Conservation (phyloP, 2,888 invertebrate species). For the Odontocolon sp. region DNA sequence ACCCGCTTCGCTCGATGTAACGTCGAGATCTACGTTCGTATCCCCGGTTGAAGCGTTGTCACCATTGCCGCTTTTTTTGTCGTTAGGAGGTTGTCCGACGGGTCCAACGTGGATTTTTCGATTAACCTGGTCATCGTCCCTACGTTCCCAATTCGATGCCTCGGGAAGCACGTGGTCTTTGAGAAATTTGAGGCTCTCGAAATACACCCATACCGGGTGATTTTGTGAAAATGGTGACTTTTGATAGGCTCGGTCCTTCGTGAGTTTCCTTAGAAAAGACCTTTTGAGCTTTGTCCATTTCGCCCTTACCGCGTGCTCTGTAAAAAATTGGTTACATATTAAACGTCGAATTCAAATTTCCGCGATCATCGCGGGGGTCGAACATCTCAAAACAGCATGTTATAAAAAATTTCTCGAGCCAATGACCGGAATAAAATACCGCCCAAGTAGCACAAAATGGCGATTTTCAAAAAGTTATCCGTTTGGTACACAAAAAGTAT, state of each 20-base stretch:
- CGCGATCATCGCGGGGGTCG: too few relatives aligned
- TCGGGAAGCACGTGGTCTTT: slow-evolving; percentile 79
- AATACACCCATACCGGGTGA: slow-evolving; percentile 79
- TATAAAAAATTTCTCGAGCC: too few relatives aligned
- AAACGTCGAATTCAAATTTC: too few relatives aligned
- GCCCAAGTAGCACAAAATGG: too few relatives aligned
- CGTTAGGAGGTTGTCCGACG: background rate
- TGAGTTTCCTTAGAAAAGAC: slow-evolving; percentile 78
- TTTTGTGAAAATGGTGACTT: slow-evolving; percentile 74
- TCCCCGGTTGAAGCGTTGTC: slow-evolving; percentile 75
- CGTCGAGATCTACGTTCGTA: too few relatives aligned
- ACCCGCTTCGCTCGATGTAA: too few relatives aligned
- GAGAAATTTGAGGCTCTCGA: slow-evolving; percentile 78
- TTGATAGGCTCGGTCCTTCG: slow-evolving; percentile 76
- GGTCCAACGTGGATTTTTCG: slow-evolving; percentile 64
- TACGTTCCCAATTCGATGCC: slow-evolving; percentile 77
- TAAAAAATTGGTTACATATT: too few relatives aligned
- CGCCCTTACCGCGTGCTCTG: slow-evolving; percentile 74
- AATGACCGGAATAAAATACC: too few relatives aligned
- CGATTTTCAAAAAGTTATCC: too few relatives aligned
- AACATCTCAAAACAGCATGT: too few relatives aligned
- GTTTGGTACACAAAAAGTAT: too few relatives aligned
- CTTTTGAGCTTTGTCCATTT: slow-evolving; percentile 80
- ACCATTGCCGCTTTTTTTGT: too few relatives aligned
- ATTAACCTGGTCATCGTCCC: slow-evolving; percentile 45